phyloP scores from a whole-genome alignment of 2,113 vertebrate genomes.

The Microcebus lehilahytsara region DNA sequence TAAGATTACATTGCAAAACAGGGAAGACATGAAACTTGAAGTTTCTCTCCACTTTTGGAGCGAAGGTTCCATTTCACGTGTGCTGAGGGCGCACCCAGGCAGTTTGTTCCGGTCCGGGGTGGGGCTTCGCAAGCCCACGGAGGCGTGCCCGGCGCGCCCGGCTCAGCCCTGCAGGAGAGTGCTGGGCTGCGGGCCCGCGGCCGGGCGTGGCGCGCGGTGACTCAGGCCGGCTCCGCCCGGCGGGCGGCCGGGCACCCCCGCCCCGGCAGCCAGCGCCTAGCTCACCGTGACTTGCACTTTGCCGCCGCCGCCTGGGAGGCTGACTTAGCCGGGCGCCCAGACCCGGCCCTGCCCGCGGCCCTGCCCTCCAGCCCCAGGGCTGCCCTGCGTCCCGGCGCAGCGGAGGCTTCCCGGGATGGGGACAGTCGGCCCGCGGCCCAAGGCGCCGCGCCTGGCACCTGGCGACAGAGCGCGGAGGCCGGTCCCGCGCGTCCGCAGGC shows the following conservation, averaged over 20 bases:
- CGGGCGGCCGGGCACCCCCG: not conserved
- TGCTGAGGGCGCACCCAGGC: accelerated
- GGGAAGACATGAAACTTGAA: not conserved
- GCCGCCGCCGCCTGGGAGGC: not conserved
- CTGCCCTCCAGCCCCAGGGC: not conserved
- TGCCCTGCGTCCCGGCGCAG: not conserved
- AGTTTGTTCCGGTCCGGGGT: not conserved
- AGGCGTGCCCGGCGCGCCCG: not conserved
- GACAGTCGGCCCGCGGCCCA: no score
- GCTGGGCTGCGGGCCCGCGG: not conserved
- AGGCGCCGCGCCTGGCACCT: no score
- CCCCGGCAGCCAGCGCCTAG: not conserved
- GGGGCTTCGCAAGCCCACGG: not conserved
- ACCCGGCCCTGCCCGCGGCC: not conserved
- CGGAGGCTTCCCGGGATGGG: not conserved
- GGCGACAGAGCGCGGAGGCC: no score
- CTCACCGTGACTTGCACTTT: constrained; percentile 39
- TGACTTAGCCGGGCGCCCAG: not conserved
- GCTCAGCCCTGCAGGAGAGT: not conserved
- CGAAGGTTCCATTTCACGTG: not conserved
- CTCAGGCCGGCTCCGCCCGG: not conserved
- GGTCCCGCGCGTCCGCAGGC: no score
- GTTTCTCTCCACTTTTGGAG: not conserved
- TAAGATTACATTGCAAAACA: not conserved
- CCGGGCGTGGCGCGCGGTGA: not conserved